Evolutionary conservation across 1,140 invertebrate genomes (phyloP).

Genomic region (Elymnias hypermnestra): DNA sequence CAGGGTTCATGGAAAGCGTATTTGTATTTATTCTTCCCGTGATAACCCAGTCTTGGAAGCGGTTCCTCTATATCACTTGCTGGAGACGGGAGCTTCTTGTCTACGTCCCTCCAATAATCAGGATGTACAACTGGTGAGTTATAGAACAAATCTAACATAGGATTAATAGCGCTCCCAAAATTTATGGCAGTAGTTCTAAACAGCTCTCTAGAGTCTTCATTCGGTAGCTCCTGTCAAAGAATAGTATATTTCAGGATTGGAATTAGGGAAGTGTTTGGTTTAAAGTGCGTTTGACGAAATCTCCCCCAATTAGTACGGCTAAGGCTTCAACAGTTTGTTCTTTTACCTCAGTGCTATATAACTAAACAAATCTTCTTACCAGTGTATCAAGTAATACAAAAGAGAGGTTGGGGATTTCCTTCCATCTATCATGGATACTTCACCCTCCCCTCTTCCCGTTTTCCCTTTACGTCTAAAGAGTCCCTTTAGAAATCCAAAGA

Average conservation of each 20-base stretch:
- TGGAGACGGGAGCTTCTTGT: slow-evolving; percentile 20
- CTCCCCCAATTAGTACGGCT: slow-evolving; percentile 3
- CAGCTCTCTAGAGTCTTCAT: slow-evolving; percentile 31
- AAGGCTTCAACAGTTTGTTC: neutral
- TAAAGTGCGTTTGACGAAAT: slow-evolving; percentile 67
- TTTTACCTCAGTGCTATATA: neutral
- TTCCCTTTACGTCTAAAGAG: slow-evolving; percentile 35
- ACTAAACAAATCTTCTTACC: slow-evolving; percentile 20
- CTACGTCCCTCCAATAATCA: slow-evolving; percentile 48
- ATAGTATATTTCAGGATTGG: slow-evolving; percentile 25
- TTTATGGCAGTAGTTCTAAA: slow-evolving; percentile 24
- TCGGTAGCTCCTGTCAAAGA: slow-evolving; percentile 52
- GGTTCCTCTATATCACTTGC: slow-evolving; percentile 19
- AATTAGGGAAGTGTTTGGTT: slow-evolving; percentile 8
- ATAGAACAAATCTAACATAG: slow-evolving; percentile 39
- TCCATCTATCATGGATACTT: slow-evolving; percentile 33
- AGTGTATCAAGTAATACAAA: neutral
- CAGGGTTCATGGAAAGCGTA: slow-evolving; percentile 64
- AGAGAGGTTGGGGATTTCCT: neutral
- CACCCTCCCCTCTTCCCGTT: slow-evolving; percentile 24
- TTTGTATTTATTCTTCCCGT: slow-evolving; percentile 52
- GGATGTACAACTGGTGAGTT: slow-evolving; percentile 49
- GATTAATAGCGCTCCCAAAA: slow-evolving; percentile 3
- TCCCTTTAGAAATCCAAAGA: slow-evolving; percentile 42
- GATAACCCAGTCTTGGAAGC: slow-evolving; percentile 48